phyloP scores from a whole-genome alignment of 2,888 invertebrate species.

The Azorinus chamasolen region DNA sequence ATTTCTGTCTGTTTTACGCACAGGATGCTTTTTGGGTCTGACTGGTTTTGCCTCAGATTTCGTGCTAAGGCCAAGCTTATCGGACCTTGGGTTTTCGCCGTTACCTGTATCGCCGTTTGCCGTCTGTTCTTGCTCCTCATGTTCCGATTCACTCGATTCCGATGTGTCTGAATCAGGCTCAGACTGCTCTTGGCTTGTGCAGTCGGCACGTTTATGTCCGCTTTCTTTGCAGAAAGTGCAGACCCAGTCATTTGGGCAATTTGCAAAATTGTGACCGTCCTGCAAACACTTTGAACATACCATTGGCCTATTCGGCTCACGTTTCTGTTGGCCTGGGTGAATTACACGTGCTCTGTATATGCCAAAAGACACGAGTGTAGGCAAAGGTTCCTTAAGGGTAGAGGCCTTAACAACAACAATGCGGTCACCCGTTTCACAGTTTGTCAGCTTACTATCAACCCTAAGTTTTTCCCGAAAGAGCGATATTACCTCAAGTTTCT shows the following conservation, averaged over 20 bases:
- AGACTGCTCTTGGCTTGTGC: no score
- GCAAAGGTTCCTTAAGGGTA: not conserved
- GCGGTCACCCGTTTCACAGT: not conserved
- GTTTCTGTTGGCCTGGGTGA: not conserved
- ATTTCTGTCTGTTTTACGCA: no score
- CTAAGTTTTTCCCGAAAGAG: no score
- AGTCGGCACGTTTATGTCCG: not conserved
- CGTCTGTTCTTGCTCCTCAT: no score
- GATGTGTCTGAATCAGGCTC: no score
- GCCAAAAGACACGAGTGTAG: not conserved
- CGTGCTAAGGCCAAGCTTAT: no score
- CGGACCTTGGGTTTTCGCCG: no score
- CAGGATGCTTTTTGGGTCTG: no score
- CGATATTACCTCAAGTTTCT: not conserved
- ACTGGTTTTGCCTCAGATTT: no score
- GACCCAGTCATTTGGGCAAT: not conserved
- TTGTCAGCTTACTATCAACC: no score
- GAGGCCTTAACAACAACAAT: not conserved
- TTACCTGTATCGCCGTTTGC: no score
- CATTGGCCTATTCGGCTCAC: not conserved
- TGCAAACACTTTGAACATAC: not conserved
- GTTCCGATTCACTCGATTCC: no score
- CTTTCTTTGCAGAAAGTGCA: not conserved
- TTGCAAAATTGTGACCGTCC: not conserved
- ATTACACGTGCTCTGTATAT: not conserved